These are phyloP conservation scores for Athrips mouffetella DNA, from an alignment of 2,888 invertebrate genomes.

Conservation along the genomic window DNA sequence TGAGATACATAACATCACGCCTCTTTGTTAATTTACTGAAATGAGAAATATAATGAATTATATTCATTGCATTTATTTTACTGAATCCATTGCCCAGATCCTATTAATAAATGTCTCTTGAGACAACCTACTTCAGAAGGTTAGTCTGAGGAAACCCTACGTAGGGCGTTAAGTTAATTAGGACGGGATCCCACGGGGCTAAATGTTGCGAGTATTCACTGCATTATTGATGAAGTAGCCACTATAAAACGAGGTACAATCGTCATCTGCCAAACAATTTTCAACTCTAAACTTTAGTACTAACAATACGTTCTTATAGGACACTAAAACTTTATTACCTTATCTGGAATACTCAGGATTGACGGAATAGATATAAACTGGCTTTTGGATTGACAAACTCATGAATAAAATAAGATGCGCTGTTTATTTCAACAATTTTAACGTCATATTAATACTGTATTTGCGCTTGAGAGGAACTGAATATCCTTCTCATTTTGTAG, in stretches of 20 bases:
- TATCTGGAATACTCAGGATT: not conserved
- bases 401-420: not conserved
- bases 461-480: no score
- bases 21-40: no score
- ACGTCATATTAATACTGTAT: no score
- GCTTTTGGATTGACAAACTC: not conserved
- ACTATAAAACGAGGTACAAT: conserved; percentile 24
- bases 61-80: no score
- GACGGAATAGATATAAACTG: not conserved
- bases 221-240: conserved; percentile 45
- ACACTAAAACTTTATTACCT: not conserved
- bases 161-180: conserved; percentile 38
- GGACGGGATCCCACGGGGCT: conserved; percentile 39
- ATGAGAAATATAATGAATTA: no score
- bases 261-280: conserved; percentile 12
- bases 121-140: not conserved
- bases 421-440: no score
- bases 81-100: no score
- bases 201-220: conserved; percentile 38
- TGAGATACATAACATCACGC: no score
- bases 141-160: conserved; percentile 5
- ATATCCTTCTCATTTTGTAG: no score
- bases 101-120: not conserved
- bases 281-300: conserved; percentile 8
- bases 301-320: not conserved